A percentile compares a stretch with the other conserved stretches of the same genome.
Evolutionary conservation across 2,888 invertebrate species (phyloP).

Genomic region (Hydraecia micacea): DNA sequence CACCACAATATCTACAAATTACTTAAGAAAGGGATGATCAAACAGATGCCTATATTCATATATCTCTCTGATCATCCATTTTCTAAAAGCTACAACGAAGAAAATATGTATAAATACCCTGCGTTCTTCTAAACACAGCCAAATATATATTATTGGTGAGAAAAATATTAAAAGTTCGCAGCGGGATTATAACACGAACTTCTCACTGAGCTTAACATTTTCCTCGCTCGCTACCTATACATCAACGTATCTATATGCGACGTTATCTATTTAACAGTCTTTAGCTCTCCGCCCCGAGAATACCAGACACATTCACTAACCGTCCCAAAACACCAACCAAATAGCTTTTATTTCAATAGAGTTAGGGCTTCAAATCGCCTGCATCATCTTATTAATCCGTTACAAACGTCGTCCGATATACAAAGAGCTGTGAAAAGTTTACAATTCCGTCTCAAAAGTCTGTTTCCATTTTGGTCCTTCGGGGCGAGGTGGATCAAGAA

Average conservation of each 20-base stretch:
- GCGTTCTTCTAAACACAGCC: background rate
- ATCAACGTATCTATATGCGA: conserved; percentile 63
- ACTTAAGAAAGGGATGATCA: no score
- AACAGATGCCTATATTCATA: no score
- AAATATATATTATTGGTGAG: no score
- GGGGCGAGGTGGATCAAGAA: conserved; percentile 74
- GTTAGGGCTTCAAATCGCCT: conserved; percentile 67
- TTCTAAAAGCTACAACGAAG: background rate
- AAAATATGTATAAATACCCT: background rate
- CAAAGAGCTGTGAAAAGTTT: conserved; percentile 69
- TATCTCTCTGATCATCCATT: background rate
- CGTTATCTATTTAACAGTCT: conserved; percentile 83
- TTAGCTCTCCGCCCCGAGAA: conserved; percentile 85
- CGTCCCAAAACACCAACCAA: conserved; percentile 45
- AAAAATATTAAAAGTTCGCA: conserved; percentile 25
- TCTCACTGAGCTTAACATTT: conserved; percentile 46
- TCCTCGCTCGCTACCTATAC: conserved; percentile 41
- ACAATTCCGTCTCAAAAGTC: conserved; percentile 44
- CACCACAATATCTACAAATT: background rate
- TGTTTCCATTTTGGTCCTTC: conserved; percentile 41
- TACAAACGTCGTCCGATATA: conserved; percentile 71
- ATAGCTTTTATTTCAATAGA: conserved; percentile 38
- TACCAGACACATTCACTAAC: conserved; percentile 74
- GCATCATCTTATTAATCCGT: conserved; percentile 66
- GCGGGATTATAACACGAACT: conserved; percentile 18